phyloP scores from a whole-genome alignment of 1,140 invertebrate species.

The Spodoptera frugiperda region DNA sequence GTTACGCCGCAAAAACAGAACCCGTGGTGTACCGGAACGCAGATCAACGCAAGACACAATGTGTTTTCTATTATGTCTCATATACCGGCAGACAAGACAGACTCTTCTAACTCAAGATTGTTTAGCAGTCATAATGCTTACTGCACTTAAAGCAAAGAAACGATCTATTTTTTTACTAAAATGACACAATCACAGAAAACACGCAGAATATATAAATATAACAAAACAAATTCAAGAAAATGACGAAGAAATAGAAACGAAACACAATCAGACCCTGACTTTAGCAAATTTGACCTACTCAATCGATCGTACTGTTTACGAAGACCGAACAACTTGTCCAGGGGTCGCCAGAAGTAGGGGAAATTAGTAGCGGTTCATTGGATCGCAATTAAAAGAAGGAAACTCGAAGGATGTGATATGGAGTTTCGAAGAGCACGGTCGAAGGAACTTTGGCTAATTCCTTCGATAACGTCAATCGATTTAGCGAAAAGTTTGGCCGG shows the following conservation, averaged over 20 bases:
- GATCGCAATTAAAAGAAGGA: conserved; percentile 76
- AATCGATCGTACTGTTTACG: conserved; percentile 56
- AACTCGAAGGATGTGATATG: conserved; percentile 57
- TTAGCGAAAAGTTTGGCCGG: neutral
- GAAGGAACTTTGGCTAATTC: conserved; percentile 54
- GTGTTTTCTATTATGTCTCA: no score
- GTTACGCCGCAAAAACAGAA: no score
- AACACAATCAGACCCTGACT: conserved; percentile 5
- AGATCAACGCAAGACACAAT: no score
- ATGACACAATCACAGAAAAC: no score
- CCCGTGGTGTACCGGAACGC: no score
- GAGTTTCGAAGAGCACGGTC: conserved; percentile 46
- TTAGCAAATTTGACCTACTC: conserved; percentile 30
- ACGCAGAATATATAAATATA: no score
- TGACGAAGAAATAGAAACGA: conserved; percentile 7
- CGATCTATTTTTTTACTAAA: no score
- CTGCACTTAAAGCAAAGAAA: no score
- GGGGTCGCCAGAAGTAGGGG: conserved; percentile 41
- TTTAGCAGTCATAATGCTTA: no score
- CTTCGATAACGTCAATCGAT: conserved; percentile 49
- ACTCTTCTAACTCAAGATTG: no score
- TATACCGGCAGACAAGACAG: no score
- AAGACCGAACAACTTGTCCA: conserved; percentile 54
- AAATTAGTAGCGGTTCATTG: conserved; percentile 77
- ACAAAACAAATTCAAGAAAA: neutral